Evolutionary conservation across 2,797 vertebrate species (phyloP), one percentile per base, ranked within the genome.

Genomic region (Cetoscarus ocellatus): DNA sequence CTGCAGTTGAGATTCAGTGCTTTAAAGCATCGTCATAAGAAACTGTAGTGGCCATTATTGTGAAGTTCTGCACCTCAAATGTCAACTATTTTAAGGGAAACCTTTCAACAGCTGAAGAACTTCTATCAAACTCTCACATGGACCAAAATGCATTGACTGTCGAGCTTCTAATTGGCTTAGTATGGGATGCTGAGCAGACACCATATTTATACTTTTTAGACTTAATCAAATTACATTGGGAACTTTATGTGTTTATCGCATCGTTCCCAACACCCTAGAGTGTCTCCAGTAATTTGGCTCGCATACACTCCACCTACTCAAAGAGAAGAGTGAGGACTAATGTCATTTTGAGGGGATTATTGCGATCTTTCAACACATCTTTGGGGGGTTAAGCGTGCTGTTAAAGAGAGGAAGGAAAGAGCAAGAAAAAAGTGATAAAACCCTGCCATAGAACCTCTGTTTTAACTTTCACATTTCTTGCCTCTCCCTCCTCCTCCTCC

Each of bases 331-430:
- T 93, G 86, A 93, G 85, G 90, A 91, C 94, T 94, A 93, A 94
- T 94, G 95, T 94, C 93, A 94, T 95, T 95, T 94, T 75, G 92
- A 94, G 91, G 93, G 93, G 93, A 94, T 95, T 94, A 95, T 91
- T 91, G 88, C 86, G 92, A 92, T 94, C 91, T 94, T 93, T 91
- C 88, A 92, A 90, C 90, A 88, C 89, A 92, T 94, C 91, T 94
- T 92, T 91, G 84, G 88, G 90, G 91, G 91, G 90, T 91, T 92
- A 92, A 91, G 89, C 86, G 77, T 90, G 90, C 84, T 87, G 88
- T 90, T 90, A 82, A 91, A 86, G 84, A 89, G 89, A 83, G 86
- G 77, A 86, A 82, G 68, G 84, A 76, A 81, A 86, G 73, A 79
- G 87, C 87, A 88, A 84, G 86, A 75, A 87, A 10, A 39, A 91